These are phyloP conservation scores for Lepetodrilus schrolli DNA, from an alignment of 2,888 invertebrate species.

Conservation along the genomic window DNA sequence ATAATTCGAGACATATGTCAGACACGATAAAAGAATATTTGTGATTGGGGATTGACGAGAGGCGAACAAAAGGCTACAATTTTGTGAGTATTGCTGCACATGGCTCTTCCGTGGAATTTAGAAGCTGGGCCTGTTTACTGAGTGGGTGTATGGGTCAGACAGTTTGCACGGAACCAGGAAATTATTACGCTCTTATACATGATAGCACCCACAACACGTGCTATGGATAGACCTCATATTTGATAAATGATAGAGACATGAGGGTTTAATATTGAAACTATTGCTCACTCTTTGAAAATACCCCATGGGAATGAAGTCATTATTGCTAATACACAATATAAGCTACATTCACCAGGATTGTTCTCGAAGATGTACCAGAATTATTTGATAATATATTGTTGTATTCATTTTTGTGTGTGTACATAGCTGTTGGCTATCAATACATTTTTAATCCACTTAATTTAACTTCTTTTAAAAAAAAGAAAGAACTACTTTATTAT, in stretches of 20 bases:
- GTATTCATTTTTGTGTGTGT: no score
- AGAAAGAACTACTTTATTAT: no score
- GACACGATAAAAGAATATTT: conserved; percentile 5
- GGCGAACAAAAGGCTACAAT: conserved; percentile 8
- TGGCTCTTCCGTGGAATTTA: not conserved
- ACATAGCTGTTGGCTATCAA: no score
- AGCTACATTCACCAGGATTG: no score
- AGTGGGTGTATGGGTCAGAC: conserved; percentile 6
- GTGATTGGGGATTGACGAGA: conserved; percentile 8
- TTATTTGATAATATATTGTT: no score
- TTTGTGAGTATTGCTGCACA: not conserved
- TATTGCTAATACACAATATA: not conserved
- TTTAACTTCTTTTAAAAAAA: no score
- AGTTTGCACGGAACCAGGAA: conserved; percentile 8
- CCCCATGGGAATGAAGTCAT: not conserved
- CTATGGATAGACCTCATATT: not conserved
- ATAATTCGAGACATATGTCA: conserved; percentile 6
- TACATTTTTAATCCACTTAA: no score
- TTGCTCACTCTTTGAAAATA: not conserved
- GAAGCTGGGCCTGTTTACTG: not conserved
- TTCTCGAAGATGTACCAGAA: no score
- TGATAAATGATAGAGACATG: conserved; percentile 7
- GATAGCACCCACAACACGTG: not conserved
- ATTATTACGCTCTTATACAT: conserved; percentile 17
- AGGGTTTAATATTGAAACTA: not conserved